Conservation (phyloP, 2,888 invertebrate genomes). For the Aphidoletes aphidimyza region DNA sequence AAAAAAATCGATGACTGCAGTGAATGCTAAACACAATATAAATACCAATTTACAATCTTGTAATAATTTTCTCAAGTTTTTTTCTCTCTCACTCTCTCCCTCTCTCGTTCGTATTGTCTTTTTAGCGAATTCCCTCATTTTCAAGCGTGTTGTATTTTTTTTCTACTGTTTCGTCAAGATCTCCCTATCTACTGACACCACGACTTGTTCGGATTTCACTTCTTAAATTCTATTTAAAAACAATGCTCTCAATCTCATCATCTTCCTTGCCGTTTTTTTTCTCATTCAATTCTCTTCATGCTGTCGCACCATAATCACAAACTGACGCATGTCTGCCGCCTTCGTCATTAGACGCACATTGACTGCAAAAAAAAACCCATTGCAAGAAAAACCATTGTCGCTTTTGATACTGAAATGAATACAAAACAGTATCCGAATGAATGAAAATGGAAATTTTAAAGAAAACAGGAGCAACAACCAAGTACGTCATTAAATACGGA, state of each 20-base stretch:
- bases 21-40: conserved; percentile 53
- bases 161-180: neutral
- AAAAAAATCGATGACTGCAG: conserved; percentile 43
- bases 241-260: conserved; percentile 11
- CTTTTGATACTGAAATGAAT: neutral
- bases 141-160: neutral
- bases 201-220: neutral
- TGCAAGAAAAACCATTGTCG: neutral
- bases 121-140: conserved; percentile 30
- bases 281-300: neutral
- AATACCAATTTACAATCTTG: conserved; percentile 55
- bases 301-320: conserved; percentile 50
- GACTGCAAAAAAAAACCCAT: neutral
- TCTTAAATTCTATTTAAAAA: conserved; percentile 15
- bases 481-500: conserved; percentile 32
- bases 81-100: neutral
- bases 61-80: conserved; percentile 52
- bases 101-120: neutral
- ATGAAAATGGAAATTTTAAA: conserved; percentile 29
- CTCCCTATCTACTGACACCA: neutral
- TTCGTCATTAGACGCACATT: conserved; percentile 44
- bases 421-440: conserved; percentile 30
- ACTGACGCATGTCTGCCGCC: conserved; percentile 50
- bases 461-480: conserved; percentile 28
- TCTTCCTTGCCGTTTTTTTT: neutral